Base-by-base conservation (phyloP, 2,888 invertebrate genomes). In the Branchellion lobata region DNA sequence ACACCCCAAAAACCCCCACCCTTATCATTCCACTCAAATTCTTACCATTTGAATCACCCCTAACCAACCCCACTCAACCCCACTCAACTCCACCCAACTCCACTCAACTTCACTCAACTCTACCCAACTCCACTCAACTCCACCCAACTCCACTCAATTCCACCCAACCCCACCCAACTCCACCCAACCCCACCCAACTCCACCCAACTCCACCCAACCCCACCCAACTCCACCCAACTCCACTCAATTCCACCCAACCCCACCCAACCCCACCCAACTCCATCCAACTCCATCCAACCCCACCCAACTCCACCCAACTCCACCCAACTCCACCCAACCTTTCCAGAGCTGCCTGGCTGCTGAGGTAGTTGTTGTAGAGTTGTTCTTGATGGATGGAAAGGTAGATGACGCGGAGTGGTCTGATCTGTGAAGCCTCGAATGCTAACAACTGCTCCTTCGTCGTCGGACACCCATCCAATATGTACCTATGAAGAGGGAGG, bases 401-500 rank as follows among this genome's bases (percentile, higher is more conserved):
- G 81, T 87, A 86, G 51, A 88, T 82, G 31, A 88, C 85, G 69
- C 86, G 82, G 36, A 86, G 85, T 29, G 88, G 88, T 68, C 87
- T 86, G 73, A 88, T 85, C 81, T 84, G 84, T 27, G 85, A 81
- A 71, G 86, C 85, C 8, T 85, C 86, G 85, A 88, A 85, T 81
- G 87, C 80, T 1, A 86, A 85, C 27, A 87, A 83, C 81, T 87
- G 87, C 5, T 83, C 82, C 81, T 84, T 85, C 11, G 85, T 86
- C 76, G 84, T 78, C 31, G 88, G 88, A 82, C 83, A 87, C 0
- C 87, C 88, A 84, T 88, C 88, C 73, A 88, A 81, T 1, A 88
- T 85, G 82, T 85, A 88, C 33, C 87, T 53, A 5, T 75, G 5
- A 68, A 21, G 69, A 65, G n/a, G n/a, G 29, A 21, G 65, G 65